Base-by-base conservation (phyloP, 2,888 invertebrate genomes). In the Meganola albula region DNA sequence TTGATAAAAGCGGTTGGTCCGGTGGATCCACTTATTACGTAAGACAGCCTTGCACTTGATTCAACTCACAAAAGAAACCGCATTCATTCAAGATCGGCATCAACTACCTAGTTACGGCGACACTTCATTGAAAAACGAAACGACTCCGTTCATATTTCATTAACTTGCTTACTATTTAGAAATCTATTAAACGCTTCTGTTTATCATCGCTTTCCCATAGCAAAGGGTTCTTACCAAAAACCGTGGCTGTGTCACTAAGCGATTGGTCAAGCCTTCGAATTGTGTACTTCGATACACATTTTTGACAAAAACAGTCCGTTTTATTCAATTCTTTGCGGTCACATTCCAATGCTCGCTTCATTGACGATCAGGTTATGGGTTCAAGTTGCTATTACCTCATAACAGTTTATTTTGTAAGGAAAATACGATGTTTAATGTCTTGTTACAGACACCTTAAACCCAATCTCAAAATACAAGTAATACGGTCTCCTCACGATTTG, bases 171-270 rank as follows among this genome's bases (percentile, higher is more conserved):
- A 28, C 25, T 49, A 39, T 30, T 49, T 33, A 44, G 33, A 47
- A 47, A 44, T 48, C 58, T 62, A 58, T 60, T 61, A 62, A 56
- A 48, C 47, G 57, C 55, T 53, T 34, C 37, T 47, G 38, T 55
- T 68, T 69, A 68, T 64, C 48, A 42, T 43, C 46, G 54, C 54
- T 74, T 78, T 77, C 74, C 67, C 73, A 72, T 65, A 64, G 63
- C 54, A 53, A 45, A 62, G 52, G 51, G 57, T 55, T 58, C 48
- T n/a, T 47, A 60, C 52, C 48, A 67, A 57, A 59, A 61, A 62
- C 59, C 70, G 54, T 47, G 57, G 55, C 62, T 64, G 73, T 72
- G 70, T 71, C 68, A 63, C 70, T 65, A 67, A 69, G 53, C 71
- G 63, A 79, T 82, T 76, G 41, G 77, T 51, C 48, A 50, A 72